A percentile compares a stretch with the other conserved stretches of the same genome.
phyloP scores from a whole-genome alignment of 1,140 invertebrate genomes.

The Drosophila nigromelanica region DNA sequence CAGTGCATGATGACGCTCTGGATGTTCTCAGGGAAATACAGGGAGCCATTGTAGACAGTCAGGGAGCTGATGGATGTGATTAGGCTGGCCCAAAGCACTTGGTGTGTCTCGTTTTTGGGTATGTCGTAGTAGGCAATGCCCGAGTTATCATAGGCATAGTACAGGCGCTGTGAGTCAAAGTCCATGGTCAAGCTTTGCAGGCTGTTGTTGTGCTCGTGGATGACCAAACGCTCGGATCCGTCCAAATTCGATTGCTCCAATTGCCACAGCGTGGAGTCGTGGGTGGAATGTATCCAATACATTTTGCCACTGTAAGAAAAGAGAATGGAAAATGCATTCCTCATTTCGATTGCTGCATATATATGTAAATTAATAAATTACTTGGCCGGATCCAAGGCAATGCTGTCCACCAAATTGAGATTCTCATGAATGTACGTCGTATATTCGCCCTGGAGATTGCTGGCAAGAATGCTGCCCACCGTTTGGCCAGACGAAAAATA shows the following conservation, averaged over 20 bases:
- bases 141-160: slow-evolving; percentile 88
- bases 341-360: neutral
- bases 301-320: slow-evolving; percentile 86
- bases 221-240: slow-evolving; percentile 84
- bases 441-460: slow-evolving; percentile 90
- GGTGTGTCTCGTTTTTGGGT: slow-evolving; percentile 78
- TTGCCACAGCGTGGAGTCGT: slow-evolving; percentile 78
- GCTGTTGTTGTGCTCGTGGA: slow-evolving; percentile 62
- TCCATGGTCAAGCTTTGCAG: slow-evolving; percentile 87
- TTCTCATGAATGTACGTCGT: slow-evolving; percentile 84
- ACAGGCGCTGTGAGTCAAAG: slow-evolving; percentile 86
- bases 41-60: slow-evolving; percentile 76
- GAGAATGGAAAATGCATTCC: neutral
- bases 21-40: slow-evolving; percentile 82
- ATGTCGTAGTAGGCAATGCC: slow-evolving; percentile 89
- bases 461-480: slow-evolving; percentile 87
- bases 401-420: slow-evolving; percentile 84
- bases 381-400: slow-evolving; percentile 88
- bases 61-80: slow-evolving; percentile 77
- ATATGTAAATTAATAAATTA: slow-evolving; percentile 46
- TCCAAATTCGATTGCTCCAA: slow-evolving; percentile 89
- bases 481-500: slow-evolving; percentile 86
- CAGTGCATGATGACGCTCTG: slow-evolving; percentile 79
- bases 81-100: slow-evolving; percentile 62
- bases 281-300: slow-evolving; percentile 86